Conservation (phyloP, 2,797 vertebrate genomes). For the Dermochelys coriacea region DNA sequence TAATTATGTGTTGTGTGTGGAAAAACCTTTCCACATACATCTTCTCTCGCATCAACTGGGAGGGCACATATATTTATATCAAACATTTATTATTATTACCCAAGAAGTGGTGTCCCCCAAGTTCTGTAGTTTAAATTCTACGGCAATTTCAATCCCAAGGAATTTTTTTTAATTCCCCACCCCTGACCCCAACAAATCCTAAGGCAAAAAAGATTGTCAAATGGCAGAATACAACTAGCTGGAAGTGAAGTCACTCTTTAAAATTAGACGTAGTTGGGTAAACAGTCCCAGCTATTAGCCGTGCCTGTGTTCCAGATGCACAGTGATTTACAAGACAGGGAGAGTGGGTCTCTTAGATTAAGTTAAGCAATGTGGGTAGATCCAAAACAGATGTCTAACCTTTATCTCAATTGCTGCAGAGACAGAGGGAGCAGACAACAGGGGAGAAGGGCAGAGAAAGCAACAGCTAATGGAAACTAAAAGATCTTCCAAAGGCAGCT, state of each 20-base stretch:
- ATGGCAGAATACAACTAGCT: neutral
- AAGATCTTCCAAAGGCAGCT: conserved; percentile 34
- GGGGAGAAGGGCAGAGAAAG: conserved; percentile 40
- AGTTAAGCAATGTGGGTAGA: conserved; percentile 58
- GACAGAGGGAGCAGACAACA: conserved; percentile 24
- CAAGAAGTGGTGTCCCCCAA: neutral
- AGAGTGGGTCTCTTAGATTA: conserved; percentile 28
- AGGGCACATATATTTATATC: neutral
- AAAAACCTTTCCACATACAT: neutral
- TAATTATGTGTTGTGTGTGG: neutral
- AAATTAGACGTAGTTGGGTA: conserved; percentile 38
- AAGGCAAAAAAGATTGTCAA: neutral
- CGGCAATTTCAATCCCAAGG: neutral
- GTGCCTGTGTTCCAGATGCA: conserved; percentile 51
- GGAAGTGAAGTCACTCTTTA: neutral
- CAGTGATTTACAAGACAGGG: conserved; percentile 68
- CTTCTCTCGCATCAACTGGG: neutral
- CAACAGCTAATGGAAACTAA: conserved; percentile 8
- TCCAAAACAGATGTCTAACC: conserved; percentile 79
- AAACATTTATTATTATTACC: neutral
- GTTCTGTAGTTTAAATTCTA: neutral
- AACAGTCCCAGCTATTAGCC: conserved; percentile 29
- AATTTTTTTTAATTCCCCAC: neutral
- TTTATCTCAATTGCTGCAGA: conserved; percentile 26
- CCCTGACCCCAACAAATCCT: neutral